Base-by-base conservation (phyloP, 2,797 vertebrate species). In the Pelobates cultripes region DNA sequence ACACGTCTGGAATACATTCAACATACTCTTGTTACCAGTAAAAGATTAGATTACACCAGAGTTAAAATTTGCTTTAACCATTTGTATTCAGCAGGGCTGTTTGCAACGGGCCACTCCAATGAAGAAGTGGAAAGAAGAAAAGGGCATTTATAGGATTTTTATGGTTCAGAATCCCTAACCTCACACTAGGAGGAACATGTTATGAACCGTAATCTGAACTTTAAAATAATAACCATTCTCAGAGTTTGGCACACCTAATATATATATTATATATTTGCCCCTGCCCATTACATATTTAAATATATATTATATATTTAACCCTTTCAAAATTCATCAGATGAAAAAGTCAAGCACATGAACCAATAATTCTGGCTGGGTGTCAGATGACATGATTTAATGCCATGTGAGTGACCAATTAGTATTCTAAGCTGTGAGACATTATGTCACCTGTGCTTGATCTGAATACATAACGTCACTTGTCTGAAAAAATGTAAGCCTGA, bases 31-130 rank as follows among this genome's bases (percentile, higher is more conserved):
- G 77, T 64, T 82, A 71, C 85, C 64, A 13, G 28, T 28, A 28
- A 0, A n/a, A 61, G 86, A 85, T 90, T 87, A 87, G 17, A 2
- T 88, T 88, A 87, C 87, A 76, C 60, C 53, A 84, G 87, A 85
- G 7, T 28, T n/a, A 60, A 60, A 2, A 60, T 60, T 0, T 51
- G 47, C 47, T 57, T 57, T 57, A 57, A 57, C 13, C 13, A 57
- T 4, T 57, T 12, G 55, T 57, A 12, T 57, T 51, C 5, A 10
- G 47, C 47, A 51, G 47, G 10, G 28, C 28, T 28, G 28, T 28
- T 2, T 28, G 28, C 28, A 28, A 51, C 3, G 10, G 5, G 47
- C 47, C 47, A 51, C 47, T 51, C 47, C 2, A 1, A 51, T 51
- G 47, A 5, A 51, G 10, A 51, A 6, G 47, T 6, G 47, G 47